phyloP scores from a whole-genome alignment of 2,888 invertebrate species.

The Zygaena filipendulae region DNA sequence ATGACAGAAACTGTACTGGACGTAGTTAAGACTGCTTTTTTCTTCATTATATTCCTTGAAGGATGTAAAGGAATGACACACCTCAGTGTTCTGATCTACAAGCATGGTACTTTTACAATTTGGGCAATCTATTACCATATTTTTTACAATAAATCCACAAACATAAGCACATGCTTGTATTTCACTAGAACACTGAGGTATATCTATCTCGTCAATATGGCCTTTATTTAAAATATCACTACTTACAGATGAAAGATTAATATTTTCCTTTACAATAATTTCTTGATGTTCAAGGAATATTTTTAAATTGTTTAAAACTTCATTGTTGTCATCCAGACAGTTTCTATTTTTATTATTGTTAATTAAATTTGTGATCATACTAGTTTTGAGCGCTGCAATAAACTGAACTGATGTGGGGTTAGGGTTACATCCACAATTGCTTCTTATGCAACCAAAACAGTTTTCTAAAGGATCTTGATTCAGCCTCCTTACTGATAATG shows the following conservation, averaged over 20 bases:
- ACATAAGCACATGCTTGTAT: conserved; percentile 9
- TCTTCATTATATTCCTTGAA: conserved; percentile 6
- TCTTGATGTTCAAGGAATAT: neutral
- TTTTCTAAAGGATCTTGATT: conserved; percentile 11
- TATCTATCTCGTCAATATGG: too few species aligned
- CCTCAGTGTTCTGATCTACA: conserved; percentile 10
- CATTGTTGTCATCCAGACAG: conserved; percentile 5
- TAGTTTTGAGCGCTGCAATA: conserved; percentile 5
- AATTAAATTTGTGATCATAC: conserved; percentile 7
- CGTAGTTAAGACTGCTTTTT: conserved; percentile 1
- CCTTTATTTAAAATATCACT: too few species aligned
- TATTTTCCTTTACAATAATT: conserved; percentile 2
- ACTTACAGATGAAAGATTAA: too few species aligned
- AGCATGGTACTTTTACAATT: conserved; percentile 4
- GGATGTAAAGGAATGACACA: conserved; percentile 5
- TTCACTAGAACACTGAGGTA: conserved; percentile 9
- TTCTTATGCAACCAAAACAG: conserved; percentile 9
- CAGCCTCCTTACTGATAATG: conserved; percentile 3
- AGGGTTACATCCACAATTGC: conserved; percentile 8
- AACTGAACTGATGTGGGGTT: conserved; percentile 8
- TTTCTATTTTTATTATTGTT: conserved; percentile 8
- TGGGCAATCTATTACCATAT: neutral
- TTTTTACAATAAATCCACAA: conserved; percentile 7
- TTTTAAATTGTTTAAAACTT: conserved; percentile 4
- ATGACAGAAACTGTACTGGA: conserved; percentile 3